Evolutionary conservation across 1,140 invertebrate species (phyloP), one percentile per base, ranked within the genome.

Genomic region (Anastatus disparis): DNA sequence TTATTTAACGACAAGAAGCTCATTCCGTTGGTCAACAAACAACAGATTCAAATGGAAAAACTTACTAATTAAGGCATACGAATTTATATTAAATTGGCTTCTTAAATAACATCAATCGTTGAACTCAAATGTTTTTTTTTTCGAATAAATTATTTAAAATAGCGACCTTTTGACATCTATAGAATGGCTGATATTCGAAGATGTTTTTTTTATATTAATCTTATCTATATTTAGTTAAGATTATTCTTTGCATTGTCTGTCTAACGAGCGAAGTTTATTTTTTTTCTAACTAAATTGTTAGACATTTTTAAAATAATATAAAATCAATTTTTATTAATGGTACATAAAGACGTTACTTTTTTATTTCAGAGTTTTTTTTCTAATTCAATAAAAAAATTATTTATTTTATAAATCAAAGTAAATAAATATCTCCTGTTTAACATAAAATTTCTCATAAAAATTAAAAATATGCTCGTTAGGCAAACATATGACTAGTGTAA

Each of bases 1-100:
- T n/a, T n/a, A n/a, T n/a, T 76, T 75, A 72, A 74, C 55, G 70
- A 71, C 35, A 71, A 65, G 62, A 71, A 71, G 62, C 61, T 65
- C 70, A 64, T 70, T 70, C 69, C 52, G 69, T 70, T 70, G 69
- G 61, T 70, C 59, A 70, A 70, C 69, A 64, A 70, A 70, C 61
- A 70, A 70, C 61, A 64, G 59, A 70, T 64, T 65, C 26, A 59
- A 71, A 59, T 65, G 40, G 53, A 66, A 69, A 56, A 71, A 56
- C 50, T 70, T 64, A 70, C 50, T 48, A 65, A 40, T 55, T 71
- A 66, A 71, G 61, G 67, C 67, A 70, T 70, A 61, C 7, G 38
- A 64, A 71, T 71, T 70, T 63, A 62, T 63, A 53, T 40, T 59
- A 35, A n/a, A 67, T 68, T 59, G 53, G 52, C 40, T 66, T 66